phyloP scores from a whole-genome alignment of 2,113 vertebrate genomes.

The Chinchilla lanigera region DNA sequence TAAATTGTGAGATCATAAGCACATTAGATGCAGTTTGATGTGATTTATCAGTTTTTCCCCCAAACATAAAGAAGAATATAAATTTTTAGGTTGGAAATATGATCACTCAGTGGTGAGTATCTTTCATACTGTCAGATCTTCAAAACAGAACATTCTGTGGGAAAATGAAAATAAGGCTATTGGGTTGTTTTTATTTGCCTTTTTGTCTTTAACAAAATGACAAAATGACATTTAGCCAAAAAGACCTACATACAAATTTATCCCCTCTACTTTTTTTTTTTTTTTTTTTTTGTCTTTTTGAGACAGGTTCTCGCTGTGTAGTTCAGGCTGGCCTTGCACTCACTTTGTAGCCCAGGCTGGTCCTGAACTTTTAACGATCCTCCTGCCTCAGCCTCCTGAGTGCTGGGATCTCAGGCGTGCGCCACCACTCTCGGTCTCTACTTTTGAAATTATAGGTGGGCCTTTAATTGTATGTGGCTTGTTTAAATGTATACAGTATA shows the following conservation, averaged over 20 bases:
- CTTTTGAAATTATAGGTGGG: constrained; percentile 34
- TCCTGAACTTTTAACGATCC: no score
- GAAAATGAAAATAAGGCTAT: not conserved
- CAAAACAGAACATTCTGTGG: not conserved
- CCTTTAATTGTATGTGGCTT: constrained; percentile 52
- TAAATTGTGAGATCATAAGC: not conserved
- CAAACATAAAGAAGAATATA: not conserved
- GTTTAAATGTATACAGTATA: not conserved
- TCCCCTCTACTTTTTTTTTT: constrained; percentile 47
- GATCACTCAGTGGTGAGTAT: not conserved
- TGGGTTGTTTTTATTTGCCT: not conserved
- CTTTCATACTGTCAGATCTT: not conserved
- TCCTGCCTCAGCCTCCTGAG: no score
- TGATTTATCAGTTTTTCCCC: not conserved
- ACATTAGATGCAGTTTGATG: not conserved
- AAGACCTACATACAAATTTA: constrained; percentile 59
- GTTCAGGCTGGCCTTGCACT: no score
- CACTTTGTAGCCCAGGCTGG: no score
- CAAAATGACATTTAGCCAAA: constrained; percentile 44
- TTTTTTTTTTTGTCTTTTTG: no score
- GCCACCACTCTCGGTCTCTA: no score
- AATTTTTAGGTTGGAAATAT: not conserved
- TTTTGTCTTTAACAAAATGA: constrained; percentile 63
- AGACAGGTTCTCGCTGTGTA: no score
- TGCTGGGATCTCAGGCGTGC: no score